Evolutionary conservation across 2,888 invertebrate species (phyloP).

Genomic region (Orthosia cruda): DNA sequence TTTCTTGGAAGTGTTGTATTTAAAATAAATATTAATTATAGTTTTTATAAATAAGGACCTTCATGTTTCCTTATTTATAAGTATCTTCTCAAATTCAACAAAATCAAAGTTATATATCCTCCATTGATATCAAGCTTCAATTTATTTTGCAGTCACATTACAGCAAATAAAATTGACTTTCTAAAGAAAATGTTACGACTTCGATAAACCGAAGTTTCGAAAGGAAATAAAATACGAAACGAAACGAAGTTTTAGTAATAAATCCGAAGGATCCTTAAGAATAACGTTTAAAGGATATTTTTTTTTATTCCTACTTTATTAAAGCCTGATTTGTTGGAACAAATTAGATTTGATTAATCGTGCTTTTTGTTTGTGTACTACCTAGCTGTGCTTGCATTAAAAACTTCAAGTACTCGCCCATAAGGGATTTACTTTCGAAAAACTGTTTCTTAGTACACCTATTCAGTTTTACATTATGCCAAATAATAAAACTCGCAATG

Average conservation of each 20-base stretch:
- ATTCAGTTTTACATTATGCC: not conserved
- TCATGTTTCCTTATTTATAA: not conserved
- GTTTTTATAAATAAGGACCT: no score
- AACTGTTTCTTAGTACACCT: no score
- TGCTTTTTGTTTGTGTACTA: slow-evolving; percentile 5
- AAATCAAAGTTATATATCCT: slow-evolving; percentile 2
- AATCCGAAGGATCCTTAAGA: slow-evolving; percentile 43
- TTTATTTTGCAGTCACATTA: slow-evolving; percentile 28
- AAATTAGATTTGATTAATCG: slow-evolving; percentile 5
- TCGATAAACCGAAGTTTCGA: slow-evolving; percentile 53
- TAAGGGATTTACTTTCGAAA: no score
- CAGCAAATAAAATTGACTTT: slow-evolving; percentile 48
- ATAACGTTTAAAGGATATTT: slow-evolving; percentile 43
- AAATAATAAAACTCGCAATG: no score
- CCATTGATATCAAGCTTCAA: slow-evolving; percentile 15
- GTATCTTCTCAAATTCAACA: not conserved
- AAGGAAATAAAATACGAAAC: slow-evolving; percentile 59
- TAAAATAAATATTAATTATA: no score
- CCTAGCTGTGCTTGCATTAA: no score
- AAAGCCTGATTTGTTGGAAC: slow-evolving; percentile 12
- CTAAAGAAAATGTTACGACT: slow-evolving; percentile 39
- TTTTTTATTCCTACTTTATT: no score
- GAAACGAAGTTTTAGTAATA: slow-evolving; percentile 54
- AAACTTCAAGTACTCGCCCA: not conserved
- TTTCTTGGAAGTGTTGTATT: no score